A percentile compares a stretch with the other conserved stretches of the same genome.
Evolutionary conservation across 2,888 invertebrate genomes (phyloP).

Genomic region (Halictus quadricinctus): DNA sequence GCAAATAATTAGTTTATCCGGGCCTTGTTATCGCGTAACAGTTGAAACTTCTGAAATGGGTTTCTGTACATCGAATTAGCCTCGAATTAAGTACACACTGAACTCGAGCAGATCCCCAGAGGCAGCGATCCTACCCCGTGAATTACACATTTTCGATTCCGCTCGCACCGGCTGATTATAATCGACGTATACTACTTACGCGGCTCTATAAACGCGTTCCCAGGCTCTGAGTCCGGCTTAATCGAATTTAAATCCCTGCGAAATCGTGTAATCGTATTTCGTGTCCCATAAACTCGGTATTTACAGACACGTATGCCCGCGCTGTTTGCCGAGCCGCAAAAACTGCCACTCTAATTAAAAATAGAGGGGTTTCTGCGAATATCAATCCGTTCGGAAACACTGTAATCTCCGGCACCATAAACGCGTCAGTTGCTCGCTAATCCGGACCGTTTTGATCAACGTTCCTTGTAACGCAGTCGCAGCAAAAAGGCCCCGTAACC

Average conservation of each 20-base stretch:
- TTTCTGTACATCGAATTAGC: neutral
- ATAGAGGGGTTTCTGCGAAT: neutral
- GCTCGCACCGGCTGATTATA: neutral
- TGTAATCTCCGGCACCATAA: neutral
- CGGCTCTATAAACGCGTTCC: neutral
- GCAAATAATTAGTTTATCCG: neutral
- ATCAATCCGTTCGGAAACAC: neutral
- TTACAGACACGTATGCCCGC: neutral
- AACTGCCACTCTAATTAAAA: neutral
- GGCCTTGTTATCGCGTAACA: neutral
- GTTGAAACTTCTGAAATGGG: neutral
- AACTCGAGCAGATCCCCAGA: neutral
- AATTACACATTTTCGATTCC: neutral
- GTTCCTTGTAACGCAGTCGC: neutral
- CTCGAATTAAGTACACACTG: neutral
- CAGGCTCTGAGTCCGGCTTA: neutral
- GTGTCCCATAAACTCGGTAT: neutral
- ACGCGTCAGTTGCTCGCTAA: neutral
- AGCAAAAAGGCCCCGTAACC: neutral
- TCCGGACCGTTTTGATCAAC: neutral
- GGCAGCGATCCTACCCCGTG: neutral
- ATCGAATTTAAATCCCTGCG: slow-evolving; percentile 4
- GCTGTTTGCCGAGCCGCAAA: neutral
- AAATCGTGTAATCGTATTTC: slow-evolving; percentile 13
- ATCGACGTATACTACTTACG: neutral